Conservation (phyloP, 2,888 invertebrate genomes). For the Odontocolon sp. region DNA sequence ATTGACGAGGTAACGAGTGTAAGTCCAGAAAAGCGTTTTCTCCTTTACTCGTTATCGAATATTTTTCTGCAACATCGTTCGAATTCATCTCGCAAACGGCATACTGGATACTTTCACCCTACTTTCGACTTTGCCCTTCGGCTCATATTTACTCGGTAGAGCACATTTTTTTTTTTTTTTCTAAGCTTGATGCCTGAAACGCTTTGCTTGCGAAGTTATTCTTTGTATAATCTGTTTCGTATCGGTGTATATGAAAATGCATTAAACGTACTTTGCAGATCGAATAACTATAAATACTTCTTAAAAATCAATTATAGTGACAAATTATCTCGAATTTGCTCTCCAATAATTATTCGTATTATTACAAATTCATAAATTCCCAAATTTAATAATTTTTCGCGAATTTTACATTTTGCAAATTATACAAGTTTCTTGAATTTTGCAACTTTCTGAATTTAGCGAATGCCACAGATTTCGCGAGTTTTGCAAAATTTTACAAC, state of each 20-base stretch:
- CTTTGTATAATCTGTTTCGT: too few relatives aligned
- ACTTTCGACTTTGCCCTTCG: not conserved
- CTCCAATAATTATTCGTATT: too few relatives aligned
- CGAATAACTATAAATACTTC: not conserved
- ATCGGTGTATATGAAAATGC: too few relatives aligned
- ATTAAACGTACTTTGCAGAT: not conserved
- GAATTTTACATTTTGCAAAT: too few relatives aligned
- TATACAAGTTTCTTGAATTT: too few relatives aligned
- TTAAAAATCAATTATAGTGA: not conserved
- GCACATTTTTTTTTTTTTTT: not conserved
- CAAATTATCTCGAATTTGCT: constrained; percentile 11
- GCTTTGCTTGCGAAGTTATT: too few relatives aligned
- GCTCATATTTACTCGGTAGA: constrained; percentile 7
- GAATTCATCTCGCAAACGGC: not conserved
- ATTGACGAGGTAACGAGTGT: constrained; percentile 18
- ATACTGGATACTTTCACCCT: not conserved
- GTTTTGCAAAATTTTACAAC: too few relatives aligned
- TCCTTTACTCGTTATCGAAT: constrained; percentile 32
- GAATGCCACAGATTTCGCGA: too few relatives aligned
- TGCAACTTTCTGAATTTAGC: too few relatives aligned
- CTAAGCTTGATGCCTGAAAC: too few relatives aligned
- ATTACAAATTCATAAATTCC: too few relatives aligned
- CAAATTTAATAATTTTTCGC: too few relatives aligned
- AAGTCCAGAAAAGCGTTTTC: not conserved
- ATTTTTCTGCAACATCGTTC: constrained; percentile 19